These are phyloP conservation scores for Apodemia mormo DNA, from an alignment of 2,888 invertebrate genomes.

Conservation along the genomic window DNA sequence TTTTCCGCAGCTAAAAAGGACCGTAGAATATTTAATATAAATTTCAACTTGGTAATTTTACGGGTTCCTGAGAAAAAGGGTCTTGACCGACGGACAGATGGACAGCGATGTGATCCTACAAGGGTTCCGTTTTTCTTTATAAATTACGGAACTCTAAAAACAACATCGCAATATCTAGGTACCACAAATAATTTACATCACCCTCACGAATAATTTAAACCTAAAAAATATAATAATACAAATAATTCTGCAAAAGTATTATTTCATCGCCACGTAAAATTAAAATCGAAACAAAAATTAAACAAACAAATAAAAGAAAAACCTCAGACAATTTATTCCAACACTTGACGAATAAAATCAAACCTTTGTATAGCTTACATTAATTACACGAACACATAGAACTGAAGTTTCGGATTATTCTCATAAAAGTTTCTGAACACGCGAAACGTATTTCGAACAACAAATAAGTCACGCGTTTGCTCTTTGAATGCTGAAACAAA, in stretches of 20 bases:
- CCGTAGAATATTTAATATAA: too few species aligned
- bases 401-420: background rate
- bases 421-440: constrained; percentile 10
- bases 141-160: too few species aligned
- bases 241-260: background rate
- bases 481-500: constrained; percentile 26
- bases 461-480: constrained; percentile 29
- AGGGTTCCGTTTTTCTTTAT: too few species aligned
- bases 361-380: background rate
- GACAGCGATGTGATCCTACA: too few species aligned
- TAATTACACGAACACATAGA: constrained; percentile 1
- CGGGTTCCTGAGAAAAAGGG: too few species aligned
- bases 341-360: background rate
- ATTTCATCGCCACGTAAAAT: background rate
- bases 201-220: too few species aligned
- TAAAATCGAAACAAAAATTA: background rate
- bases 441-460: constrained; percentile 15
- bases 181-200: too few species aligned
- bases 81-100: too few species aligned
- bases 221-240: too few species aligned
- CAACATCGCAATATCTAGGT: too few species aligned
- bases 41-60: too few species aligned
- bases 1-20: too few species aligned
- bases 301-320: background rate
- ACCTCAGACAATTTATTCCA: background rate